Percentiles rank a stretch among this genome's conserved stretches.
These are phyloP conservation scores for Idris sp. DNA, from an alignment of 1,140 invertebrate species.

Conservation along the genomic window DNA sequence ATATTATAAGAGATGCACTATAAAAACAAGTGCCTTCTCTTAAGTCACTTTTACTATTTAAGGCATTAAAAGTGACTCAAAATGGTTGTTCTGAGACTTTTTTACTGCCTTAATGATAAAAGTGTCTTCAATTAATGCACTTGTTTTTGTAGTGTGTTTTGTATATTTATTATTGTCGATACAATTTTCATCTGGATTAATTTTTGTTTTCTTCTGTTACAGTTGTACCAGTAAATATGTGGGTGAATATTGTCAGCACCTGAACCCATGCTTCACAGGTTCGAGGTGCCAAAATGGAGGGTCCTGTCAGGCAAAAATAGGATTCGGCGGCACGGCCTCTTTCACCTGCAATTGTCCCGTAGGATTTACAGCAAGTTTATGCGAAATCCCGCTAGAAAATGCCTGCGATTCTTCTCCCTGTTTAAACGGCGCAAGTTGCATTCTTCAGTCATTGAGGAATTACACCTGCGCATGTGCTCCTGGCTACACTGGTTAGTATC, in stretches of 20 bases:
- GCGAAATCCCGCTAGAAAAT: constrained; percentile 93
- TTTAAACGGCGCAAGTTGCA: constrained; percentile 90
- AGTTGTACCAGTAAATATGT: constrained; percentile 94
- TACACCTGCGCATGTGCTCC: constrained; percentile 90
- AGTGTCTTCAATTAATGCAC: too few species aligned
- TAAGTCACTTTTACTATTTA: too few species aligned
- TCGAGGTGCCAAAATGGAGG: constrained; percentile 94
- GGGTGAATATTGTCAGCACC: constrained; percentile 95
- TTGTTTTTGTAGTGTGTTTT: too few species aligned
- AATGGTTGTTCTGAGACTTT: too few species aligned
- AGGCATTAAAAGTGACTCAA: too few species aligned
- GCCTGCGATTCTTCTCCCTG: constrained; percentile 94
- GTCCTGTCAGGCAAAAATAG: constrained; percentile 88
- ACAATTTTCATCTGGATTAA: too few species aligned
- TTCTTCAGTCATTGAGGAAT: constrained; percentile 85
- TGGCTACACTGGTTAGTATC: constrained; percentile 88
- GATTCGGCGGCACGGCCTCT: constrained; percentile 82
- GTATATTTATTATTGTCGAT: too few species aligned
- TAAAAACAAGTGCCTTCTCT: too few species aligned
- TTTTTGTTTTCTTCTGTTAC: constrained; percentile 80
- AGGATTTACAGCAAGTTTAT: constrained; percentile 94
- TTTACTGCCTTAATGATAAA: too few species aligned
- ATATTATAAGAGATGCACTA: too few species aligned
- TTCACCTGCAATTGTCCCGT: constrained; percentile 93
- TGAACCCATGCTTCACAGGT: constrained; percentile 94